Base-by-base conservation (phyloP, 2,888 invertebrate species). In the Macroteleia sp. region DNA sequence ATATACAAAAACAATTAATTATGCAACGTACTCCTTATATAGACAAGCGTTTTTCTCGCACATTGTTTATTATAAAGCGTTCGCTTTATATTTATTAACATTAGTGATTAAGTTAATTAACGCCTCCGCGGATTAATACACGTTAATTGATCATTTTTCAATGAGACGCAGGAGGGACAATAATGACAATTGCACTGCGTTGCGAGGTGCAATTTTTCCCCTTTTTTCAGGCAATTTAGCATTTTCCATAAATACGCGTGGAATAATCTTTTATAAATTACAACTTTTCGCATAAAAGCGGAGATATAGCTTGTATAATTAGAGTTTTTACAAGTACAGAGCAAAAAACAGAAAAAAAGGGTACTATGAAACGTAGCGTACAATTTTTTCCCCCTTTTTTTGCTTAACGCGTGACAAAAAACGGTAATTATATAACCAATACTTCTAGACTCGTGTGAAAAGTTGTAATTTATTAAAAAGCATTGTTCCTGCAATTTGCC, bases 401-500 rank as follows among this genome's bases (percentile, higher is more conserved):
- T 61, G 17, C 19, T 32, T 46, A 17, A 39, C 16, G 41, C 42
- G 34, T 12, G 52, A 19, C 50, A 73, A 73, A 73, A 69, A 73
- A 59, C 22, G 9, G 59, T 74, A 74, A 74, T 74, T 73, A 73
- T 66, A 73, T 73, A 73, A 73, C 57, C 66, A 66, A 73, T 73
- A 52, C 59, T 56, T 50, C 25, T 25, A 42, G 50, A 20, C 30
- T 30, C 48, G 54, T 44, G 56, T 44, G 73, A 73, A 73, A 64
- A 73, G 48, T 28, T 73, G 30, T 36, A 59, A 62, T 64, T 62
- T 66, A 66, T 73, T 64, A 34, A 73, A 64, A 59, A n/a, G 20
- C 39, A 46, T 25, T 28, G 50, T 42, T 54, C 39, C 1, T 9
- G 42, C 41, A 9, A 42, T 41, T n/a, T n/a, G n/a, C n/a, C n/a